phyloP scores from a whole-genome alignment of 1,140 invertebrate genomes.

The Tribolium madens region DNA sequence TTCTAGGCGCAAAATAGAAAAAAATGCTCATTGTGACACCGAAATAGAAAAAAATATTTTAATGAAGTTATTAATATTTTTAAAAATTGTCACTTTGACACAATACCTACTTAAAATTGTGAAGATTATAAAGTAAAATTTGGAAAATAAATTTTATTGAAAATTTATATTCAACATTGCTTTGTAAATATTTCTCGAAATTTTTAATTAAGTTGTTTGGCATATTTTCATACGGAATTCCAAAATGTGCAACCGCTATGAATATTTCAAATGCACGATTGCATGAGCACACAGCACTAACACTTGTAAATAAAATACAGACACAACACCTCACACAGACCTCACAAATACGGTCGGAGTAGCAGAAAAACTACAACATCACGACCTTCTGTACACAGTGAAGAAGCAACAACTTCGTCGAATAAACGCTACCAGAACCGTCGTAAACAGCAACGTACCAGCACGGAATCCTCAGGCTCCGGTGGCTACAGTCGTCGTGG shows the following conservation, averaged over 20 bases:
- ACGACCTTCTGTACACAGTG: slow-evolving; percentile 76
- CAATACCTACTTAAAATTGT: no score
- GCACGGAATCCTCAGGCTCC: slow-evolving; percentile 58
- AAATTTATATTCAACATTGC: no score
- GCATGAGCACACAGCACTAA: slow-evolving; percentile 58
- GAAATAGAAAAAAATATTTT: no score
- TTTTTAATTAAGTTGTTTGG: no score
- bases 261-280: slow-evolving; percentile 24
- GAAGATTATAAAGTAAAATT: no score
- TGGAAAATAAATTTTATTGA: no score
- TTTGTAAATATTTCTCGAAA: no score
- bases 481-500: slow-evolving; percentile 68
- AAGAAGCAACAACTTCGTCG: slow-evolving; percentile 67
- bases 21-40: no score
- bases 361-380: slow-evolving; percentile 66
- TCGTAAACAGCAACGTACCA: slow-evolving; percentile 56
- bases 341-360: slow-evolving; percentile 62
- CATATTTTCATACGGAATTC: no score
- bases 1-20: no score
- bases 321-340: slow-evolving; percentile 63
- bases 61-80: no score
- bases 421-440: slow-evolving; percentile 60
- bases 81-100: no score
- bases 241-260: background rate
- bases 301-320: slow-evolving; percentile 66